Evolutionary conservation across 1,140 invertebrate species (phyloP).

Genomic region (Battus philenor): DNA sequence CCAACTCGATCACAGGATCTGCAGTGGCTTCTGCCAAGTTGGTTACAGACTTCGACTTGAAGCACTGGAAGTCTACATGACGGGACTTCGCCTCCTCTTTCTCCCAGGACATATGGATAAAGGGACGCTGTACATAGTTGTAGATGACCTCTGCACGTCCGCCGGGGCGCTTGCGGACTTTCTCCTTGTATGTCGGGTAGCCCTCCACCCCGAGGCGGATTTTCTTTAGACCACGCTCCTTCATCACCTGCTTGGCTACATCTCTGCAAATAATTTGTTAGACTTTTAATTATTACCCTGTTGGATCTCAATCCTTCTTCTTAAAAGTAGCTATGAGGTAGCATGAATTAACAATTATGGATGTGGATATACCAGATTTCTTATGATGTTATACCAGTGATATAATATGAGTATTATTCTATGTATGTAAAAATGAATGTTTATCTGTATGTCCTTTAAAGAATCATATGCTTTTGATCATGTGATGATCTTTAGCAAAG

Average conservation of each 20-base stretch:
- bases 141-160: conserved; percentile 97
- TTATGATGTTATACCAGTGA: too few relatives aligned
- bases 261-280: conserved; percentile 82
- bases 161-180: conserved; percentile 92
- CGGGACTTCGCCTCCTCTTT: conserved; percentile 99
- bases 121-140: conserved; percentile 99
- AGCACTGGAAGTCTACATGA: conserved; percentile 99
- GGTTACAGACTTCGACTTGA: conserved; percentile 95
- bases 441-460: too few relatives aligned
- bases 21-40: conserved; percentile 95
- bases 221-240: conserved; percentile 98
- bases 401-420: too few relatives aligned
- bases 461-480: too few relatives aligned
- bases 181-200: conserved; percentile 99
- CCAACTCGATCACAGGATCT: conserved; percentile 79
- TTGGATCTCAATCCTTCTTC: too few relatives aligned
- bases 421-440: too few relatives aligned
- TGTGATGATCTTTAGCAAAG: too few relatives aligned
- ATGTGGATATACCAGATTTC: too few relatives aligned
- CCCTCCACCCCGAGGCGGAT: conserved; percentile 99
- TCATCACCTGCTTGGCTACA: conserved; percentile 99
- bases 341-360: too few relatives aligned
- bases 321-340: too few relatives aligned
- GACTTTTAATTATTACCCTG: too few relatives aligned
- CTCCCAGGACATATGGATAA: conserved; percentile 99